Conservation (phyloP, 2,113 vertebrate species). For the Notarius lentiginosus region DNA sequence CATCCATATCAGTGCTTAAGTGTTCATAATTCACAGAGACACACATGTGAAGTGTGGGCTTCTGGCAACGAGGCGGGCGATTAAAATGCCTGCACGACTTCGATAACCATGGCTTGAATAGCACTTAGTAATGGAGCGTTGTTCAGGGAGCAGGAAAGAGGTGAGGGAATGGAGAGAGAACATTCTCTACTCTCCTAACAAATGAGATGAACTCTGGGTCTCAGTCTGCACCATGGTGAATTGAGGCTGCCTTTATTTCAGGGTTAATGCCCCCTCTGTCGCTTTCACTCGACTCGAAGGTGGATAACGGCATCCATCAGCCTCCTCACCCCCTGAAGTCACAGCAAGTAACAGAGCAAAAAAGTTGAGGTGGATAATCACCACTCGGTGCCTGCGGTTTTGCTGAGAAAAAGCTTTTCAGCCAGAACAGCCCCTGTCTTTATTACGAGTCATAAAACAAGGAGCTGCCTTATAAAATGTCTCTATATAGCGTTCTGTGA, state of each 20-base stretch:
- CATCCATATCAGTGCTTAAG: slow-evolving; percentile 3
- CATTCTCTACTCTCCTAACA: slow-evolving; percentile 55
- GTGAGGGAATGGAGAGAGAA: slow-evolving; percentile 54
- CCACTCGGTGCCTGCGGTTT: slow-evolving; percentile 60
- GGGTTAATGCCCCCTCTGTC: slow-evolving; percentile 60
- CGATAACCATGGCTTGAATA: slow-evolving; percentile 50
- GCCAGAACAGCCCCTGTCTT: slow-evolving; percentile 58
- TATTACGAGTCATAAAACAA: slow-evolving; percentile 63
- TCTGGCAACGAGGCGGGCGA: slow-evolving; percentile 57
- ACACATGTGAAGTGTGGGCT: slow-evolving; percentile 34
- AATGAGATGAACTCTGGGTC: slow-evolving; percentile 69
- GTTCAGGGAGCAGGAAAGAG: slow-evolving; percentile 53
- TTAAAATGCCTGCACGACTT: slow-evolving; percentile 58
- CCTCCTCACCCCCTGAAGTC: slow-evolving; percentile 50
- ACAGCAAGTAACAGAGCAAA: slow-evolving; percentile 62
- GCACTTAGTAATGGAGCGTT: slow-evolving; percentile 58
- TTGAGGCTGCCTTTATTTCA: slow-evolving; percentile 60
- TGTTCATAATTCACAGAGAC: slow-evolving; percentile 20
- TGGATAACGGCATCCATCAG: slow-evolving; percentile 63
- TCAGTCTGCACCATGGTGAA: slow-evolving; percentile 60
- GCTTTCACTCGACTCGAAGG: slow-evolving; percentile 57
- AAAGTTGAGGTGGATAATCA: slow-evolving; percentile 69
- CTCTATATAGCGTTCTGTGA: slow-evolving; percentile 56
- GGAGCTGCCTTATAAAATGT: slow-evolving; percentile 63
- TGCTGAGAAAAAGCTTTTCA: slow-evolving; percentile 66